Evolutionary conservation across 2,888 invertebrate genomes (phyloP).

Genomic region (Aporophyla lueneburgensis): DNA sequence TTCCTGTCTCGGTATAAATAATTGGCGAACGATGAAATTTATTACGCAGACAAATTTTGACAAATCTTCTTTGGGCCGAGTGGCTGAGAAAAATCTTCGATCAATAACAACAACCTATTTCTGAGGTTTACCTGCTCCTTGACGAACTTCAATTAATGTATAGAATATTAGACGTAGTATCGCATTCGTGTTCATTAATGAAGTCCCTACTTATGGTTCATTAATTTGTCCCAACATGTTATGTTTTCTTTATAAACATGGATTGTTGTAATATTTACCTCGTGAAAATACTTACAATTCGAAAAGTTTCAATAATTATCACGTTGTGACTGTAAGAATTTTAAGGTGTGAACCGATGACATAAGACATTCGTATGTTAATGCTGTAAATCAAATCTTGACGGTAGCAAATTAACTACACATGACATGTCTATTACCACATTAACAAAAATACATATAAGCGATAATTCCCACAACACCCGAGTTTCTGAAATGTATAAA

Average conservation of each 20-base stretch:
- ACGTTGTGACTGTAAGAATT: background rate
- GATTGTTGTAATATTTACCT: too few species aligned
- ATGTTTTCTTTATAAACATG: background rate
- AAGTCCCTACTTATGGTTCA: background rate
- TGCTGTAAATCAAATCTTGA: background rate
- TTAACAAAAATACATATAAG: background rate
- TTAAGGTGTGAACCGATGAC: background rate
- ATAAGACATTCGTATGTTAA: background rate
- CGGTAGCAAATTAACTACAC: background rate
- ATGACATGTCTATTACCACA: background rate
- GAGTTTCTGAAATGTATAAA: background rate
- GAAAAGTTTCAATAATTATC: background rate
- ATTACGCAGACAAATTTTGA: slow-evolving; percentile 85
- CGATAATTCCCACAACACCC: too few species aligned
- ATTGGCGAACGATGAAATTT: slow-evolving; percentile 84
- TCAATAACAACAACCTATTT: slow-evolving; percentile 50
- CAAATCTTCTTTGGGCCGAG: slow-evolving; percentile 74
- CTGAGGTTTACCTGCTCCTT: slow-evolving; percentile 13
- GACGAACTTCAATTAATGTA: background rate
- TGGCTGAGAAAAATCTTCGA: slow-evolving; percentile 70
- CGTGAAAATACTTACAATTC: background rate
- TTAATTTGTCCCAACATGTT: background rate
- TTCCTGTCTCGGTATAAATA: slow-evolving; percentile 85
- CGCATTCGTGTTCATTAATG: background rate
- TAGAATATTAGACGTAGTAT: background rate